Conservation (phyloP, 2,888 invertebrate species). For the Carterocephalus palaemon region DNA sequence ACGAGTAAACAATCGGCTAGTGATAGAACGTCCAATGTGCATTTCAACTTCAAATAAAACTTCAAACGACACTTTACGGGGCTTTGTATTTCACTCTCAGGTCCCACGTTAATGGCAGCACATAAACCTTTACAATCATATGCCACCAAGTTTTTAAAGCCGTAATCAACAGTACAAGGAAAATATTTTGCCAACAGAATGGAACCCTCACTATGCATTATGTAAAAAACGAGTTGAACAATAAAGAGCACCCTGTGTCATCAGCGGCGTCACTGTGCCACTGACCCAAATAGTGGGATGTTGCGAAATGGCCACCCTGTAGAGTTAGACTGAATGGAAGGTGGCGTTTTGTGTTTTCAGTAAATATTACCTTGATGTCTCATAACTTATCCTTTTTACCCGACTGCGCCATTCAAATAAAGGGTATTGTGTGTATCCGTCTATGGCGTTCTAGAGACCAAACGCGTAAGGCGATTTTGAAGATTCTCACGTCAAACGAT, state of each 20-base stretch:
- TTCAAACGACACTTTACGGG: too few relatives aligned
- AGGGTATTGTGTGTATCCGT: slow-evolving; percentile 5
- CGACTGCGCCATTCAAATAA: slow-evolving; percentile 6
- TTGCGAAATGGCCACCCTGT: slow-evolving; percentile 58
- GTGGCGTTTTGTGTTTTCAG: slow-evolving; percentile 16
- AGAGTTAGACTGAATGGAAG: slow-evolving; percentile 25
- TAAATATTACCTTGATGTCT: slow-evolving; percentile 7
- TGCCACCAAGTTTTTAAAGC: too few relatives aligned
- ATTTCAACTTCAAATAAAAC: too few relatives aligned
- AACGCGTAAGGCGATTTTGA: too few relatives aligned
- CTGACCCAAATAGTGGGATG: slow-evolving; percentile 68
- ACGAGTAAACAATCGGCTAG: too few relatives aligned
- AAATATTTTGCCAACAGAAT: slow-evolving; percentile 10
- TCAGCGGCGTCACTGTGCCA: slow-evolving; percentile 55
- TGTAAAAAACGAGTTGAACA: slow-evolving; percentile 52
- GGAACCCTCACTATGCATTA: slow-evolving; percentile 37
- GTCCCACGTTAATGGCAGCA: too few relatives aligned
- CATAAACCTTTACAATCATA: neutral
- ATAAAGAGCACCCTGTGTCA: slow-evolving; percentile 55
- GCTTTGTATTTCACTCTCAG: too few relatives aligned
- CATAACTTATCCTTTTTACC: slow-evolving; percentile 3
- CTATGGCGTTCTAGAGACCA: too few relatives aligned
- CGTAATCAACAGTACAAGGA: too few relatives aligned
- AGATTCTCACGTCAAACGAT: too few relatives aligned
- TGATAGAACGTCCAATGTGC: too few relatives aligned